These are phyloP conservation scores for Temnothorax ravouxi DNA, from an alignment of 2,888 invertebrate genomes.

Conservation along the genomic window DNA sequence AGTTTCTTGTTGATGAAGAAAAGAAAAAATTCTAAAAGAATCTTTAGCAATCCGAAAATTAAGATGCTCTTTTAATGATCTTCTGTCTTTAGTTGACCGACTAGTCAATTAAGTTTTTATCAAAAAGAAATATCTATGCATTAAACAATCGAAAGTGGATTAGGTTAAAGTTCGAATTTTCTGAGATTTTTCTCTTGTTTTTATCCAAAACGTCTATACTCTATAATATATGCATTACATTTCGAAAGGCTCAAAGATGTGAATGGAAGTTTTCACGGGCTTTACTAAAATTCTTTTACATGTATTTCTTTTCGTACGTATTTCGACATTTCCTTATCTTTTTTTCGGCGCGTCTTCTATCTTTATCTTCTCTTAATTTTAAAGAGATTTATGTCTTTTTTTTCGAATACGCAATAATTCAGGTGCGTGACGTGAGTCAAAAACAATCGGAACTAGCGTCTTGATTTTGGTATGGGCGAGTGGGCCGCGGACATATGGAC, in stretches of 20 bases:
- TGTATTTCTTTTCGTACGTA: neutral
- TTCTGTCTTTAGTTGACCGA: neutral
- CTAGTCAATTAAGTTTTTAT: neutral
- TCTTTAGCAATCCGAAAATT: neutral
- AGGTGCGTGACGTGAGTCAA: neutral
- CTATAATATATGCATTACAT: slow-evolving; percentile 1
- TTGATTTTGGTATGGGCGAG: neutral
- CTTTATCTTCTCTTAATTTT: neutral
- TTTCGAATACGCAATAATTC: neutral
- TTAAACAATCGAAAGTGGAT: neutral
- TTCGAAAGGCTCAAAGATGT: neutral
- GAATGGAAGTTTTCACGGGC: neutral
- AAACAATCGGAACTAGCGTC: neutral
- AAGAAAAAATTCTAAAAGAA: neutral
- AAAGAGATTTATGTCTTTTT: neutral
- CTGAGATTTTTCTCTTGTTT: neutral
- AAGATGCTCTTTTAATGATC: slow-evolving; percentile 5
- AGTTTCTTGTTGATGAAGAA: slow-evolving; percentile 30
- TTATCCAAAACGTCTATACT: neutral
- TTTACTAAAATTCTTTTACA: slow-evolving; percentile 7
- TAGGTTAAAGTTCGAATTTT: neutral
- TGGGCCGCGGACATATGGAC: neutral
- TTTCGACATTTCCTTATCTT: neutral
- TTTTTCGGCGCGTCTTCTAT: neutral
- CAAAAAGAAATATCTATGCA: neutral